Base-by-base conservation (phyloP, 2,888 invertebrate species). In the Callosobruchus maculatus region DNA sequence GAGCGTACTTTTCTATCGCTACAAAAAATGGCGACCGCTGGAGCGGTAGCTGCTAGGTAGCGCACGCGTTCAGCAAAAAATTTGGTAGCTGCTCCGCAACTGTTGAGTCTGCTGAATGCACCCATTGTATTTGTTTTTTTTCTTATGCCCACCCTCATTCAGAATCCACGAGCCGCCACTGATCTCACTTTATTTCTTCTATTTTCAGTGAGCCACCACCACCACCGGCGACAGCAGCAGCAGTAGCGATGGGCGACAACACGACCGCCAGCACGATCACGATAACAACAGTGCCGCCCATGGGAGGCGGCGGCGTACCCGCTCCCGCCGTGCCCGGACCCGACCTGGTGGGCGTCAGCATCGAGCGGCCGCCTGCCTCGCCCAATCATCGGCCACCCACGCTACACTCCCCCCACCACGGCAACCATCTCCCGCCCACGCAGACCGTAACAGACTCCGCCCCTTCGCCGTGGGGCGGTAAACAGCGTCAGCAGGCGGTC, bases 401-500 rank as follows among this genome's bases (percentile, higher is more conserved):
- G n/a, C n/a, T n/a, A n/a, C n/a, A n/a, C 49, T 7, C 7, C 26
- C 26, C 26, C 3, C 49, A 49, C 13, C 49, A 49, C 49, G 26
- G 26, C 26, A 49, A 49, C 80, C 84, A 49, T 18, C 79, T 22
- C 4, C 81, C 85, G 79, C 80, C 88, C 21, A 80, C 86, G 76
- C 89, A 88, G 81, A 49, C 49, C 1, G 49, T 49, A 5, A 49
- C 49, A 5, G 49, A 49, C 18, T 49, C 49, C 9, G 18, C 49
- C 18, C 87, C 87, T 74, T 88, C 88, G 70, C 85, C 88, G 22
- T 93, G 93, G 93, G 82, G 92, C 85, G 22, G 22, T 1, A 49
- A 49, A 13, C 92, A 93, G 82, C 89, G 92, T 77, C 94, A 95
- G 85, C 94, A 95, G 80, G 97, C 97, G 22, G 96, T 97, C 73